phyloP scores from a whole-genome alignment of 2,888 invertebrate species.

The Cordilura impudica region DNA sequence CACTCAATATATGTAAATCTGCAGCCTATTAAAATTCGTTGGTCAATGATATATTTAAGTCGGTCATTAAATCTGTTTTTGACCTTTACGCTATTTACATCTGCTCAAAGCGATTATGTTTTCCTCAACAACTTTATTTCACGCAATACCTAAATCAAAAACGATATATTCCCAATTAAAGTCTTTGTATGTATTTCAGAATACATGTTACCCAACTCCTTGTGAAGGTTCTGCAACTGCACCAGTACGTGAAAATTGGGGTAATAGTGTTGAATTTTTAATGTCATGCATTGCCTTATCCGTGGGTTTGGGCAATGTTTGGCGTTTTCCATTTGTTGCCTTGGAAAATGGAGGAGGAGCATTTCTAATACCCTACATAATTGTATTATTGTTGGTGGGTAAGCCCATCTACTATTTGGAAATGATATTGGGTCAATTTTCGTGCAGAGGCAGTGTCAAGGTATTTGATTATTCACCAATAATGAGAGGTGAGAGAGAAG shows the following conservation, averaged over 20 bases:
- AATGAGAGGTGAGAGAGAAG: constrained; percentile 81
- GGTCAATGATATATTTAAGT: too few relatives aligned
- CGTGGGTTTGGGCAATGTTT: constrained; percentile 83
- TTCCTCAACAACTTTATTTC: too few relatives aligned
- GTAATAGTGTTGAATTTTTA: constrained; percentile 81
- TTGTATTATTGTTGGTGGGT: constrained; percentile 82
- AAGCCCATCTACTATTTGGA: constrained; percentile 86
- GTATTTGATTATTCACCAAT: constrained; percentile 83
- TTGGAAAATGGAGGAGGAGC: constrained; percentile 84
- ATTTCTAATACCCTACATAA: constrained; percentile 83
- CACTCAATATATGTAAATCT: too few relatives aligned
- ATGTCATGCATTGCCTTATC: constrained; percentile 81
- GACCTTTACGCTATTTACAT: too few relatives aligned
- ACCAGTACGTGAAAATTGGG: constrained; percentile 79
- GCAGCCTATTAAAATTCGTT: too few relatives aligned
- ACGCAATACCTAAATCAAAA: too few relatives aligned
- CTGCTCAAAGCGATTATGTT: too few relatives aligned
- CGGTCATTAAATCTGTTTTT: too few relatives aligned
- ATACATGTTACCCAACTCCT: not conserved
- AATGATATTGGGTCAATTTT: constrained; percentile 85
- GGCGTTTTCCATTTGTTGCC: constrained; percentile 83
- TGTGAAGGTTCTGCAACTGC: constrained; percentile 5
- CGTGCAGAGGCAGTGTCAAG: constrained; percentile 83
- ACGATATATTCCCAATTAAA: not conserved
- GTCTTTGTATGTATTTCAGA: constrained; percentile 17